Conservation (phyloP, 2,888 invertebrate species). For the Drosophila prolongata region DNA sequence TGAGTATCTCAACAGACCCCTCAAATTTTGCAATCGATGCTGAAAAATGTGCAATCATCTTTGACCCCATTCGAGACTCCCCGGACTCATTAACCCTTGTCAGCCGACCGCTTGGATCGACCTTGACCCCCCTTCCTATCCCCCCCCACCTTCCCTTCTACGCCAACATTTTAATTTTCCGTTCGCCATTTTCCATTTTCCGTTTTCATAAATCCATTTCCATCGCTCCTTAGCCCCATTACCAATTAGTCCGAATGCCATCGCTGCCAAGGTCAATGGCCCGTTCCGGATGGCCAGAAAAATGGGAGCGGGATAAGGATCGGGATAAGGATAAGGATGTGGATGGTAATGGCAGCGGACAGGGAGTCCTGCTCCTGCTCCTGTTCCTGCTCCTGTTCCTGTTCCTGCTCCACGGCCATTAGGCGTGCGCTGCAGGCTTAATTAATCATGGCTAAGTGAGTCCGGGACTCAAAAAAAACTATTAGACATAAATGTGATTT, state of each 20-base stretch:
- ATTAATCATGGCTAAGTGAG: conserved; percentile 69
- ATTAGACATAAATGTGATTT: conserved; percentile 67
- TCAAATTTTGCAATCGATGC: conserved; percentile 14
- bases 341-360: conserved; percentile 24
- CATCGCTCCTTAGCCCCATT: conserved; percentile 22
- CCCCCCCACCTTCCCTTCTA: background rate
- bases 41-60: conserved; percentile 14
- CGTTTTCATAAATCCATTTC: conserved; percentile 18
- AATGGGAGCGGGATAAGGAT: conserved; percentile 10
- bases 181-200: conserved; percentile 15
- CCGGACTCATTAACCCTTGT: conserved; percentile 23
- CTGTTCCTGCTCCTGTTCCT: no score
- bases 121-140: conserved; percentile 22
- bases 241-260: conserved; percentile 34
- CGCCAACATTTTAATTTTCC: conserved; percentile 16
- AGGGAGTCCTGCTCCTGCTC: conserved; percentile 4
- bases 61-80: conserved; percentile 3
- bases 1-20: background rate
- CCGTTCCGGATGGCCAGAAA: conserved; percentile 12
- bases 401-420: conserved; percentile 46
- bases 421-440: conserved; percentile 67
- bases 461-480: conserved; percentile 46
- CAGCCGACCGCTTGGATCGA: conserved; percentile 9
- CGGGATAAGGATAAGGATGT: conserved; percentile 13
- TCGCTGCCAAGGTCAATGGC: conserved; percentile 40